Evolutionary conservation across 1,140 invertebrate genomes (phyloP), one percentile per base, ranked within the genome.

Genomic region (Saxidomus purpurata): DNA sequence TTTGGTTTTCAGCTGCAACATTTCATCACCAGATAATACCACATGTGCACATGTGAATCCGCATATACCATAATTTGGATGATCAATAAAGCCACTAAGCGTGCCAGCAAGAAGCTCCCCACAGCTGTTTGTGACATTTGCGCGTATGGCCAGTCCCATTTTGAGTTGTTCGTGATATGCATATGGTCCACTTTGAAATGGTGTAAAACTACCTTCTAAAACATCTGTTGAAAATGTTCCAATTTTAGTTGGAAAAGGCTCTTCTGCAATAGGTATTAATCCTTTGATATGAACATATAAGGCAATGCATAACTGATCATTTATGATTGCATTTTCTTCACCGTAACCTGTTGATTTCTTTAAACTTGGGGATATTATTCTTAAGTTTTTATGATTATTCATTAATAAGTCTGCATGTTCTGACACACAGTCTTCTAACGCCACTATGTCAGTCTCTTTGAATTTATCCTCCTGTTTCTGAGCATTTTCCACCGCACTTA

Each of bases 21-120:
- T 22, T 22, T n/a, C 59, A n/a, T n/a, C 25, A n/a, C 59, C 19
- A 61, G 25, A 74, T 6, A 74, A 8, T 9, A 74, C 31, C n/a
- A n/a, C n/a, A n/a, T n/a, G n/a, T n/a, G n/a, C n/a, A n/a, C n/a
- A n/a, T n/a, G n/a, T n/a, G n/a, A 17, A 40, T 8, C 69, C 25
- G 31, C 69, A 74, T 4, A 74, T 3, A n/a, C 69, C 69, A 74
- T 15, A 36, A 31, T 13, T 8, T 36, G 69, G 69, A 36, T 74
- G 69, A 13, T 74, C 69, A 40, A 74, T 3, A 74, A 74, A 74
- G 6, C 69, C 69, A 4, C 31, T 31, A 74, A 74, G 69, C n/a
- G 69, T 74, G 4, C 69, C 69, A 15, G 13, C 28, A 17, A 74
- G 25, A 11, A 61, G 43, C 17, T 61, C 19, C n/a, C 59, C 59